Base-by-base conservation (phyloP, 2,888 invertebrate species). In the Hartigia nigra region DNA sequence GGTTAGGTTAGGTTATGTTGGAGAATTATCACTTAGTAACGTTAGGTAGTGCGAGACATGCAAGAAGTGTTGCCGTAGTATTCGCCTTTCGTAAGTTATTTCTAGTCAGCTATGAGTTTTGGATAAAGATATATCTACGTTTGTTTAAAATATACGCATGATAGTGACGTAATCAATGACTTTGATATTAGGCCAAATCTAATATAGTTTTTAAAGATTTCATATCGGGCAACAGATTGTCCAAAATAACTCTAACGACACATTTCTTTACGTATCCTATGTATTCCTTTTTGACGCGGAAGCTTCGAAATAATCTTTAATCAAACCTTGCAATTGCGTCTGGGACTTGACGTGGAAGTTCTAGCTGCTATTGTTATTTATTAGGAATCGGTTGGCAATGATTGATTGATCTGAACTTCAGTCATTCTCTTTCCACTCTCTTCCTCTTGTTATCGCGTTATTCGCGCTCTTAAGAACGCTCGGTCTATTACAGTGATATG, bases 331-430 rank as follows among this genome's bases (percentile, higher is more conserved):
- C 23, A 39, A 9, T 23, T 5, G 23, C 23, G 55, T 23, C 3
- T 23, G 55, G 1, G 2, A 9, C 23, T 9, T 55, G 55, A 55
- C 23, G 55, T 23, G 14, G 55, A 14, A 55, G 9, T 23, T 55
- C 55, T 9, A 23, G 14, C 55, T 14, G 39, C 5, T 5, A 9
- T 23, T 55, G 55, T 55, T 55, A 55, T 55, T 55, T 55, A 55
- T 55, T 23, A 55, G 55, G 23, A 23, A 55, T 55, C 55, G 55
- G 55, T 55, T 55, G 23, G 23, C 55, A 55, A 80, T 79, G 77
- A 78, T 78, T 69, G 35, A 81, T 78, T 36, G 74, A 69, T 76
- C 76, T 83, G 82, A 83, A 83, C 83, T 83, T 83, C 81, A 81
- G 79, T 81, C 83, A 70, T 76, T 74, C 80, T 23, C 23, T 55